Evolutionary conservation across 2,113 vertebrate species (phyloP).

Genomic region (Ophiodon elongatus): DNA sequence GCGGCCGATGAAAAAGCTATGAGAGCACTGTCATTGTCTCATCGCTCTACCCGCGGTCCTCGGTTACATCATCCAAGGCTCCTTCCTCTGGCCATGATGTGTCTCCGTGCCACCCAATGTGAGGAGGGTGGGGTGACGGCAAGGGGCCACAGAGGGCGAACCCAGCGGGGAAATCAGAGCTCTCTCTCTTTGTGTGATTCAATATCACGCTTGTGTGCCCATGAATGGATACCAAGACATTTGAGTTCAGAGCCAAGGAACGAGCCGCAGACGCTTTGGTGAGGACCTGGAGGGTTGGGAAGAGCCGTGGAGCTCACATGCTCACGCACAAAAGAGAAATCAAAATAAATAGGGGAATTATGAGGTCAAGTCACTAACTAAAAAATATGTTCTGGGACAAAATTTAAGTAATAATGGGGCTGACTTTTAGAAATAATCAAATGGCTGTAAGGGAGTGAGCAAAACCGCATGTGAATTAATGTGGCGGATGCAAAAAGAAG

Average conservation of each 20-base stretch:
- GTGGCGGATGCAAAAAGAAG: constrained; percentile 1
- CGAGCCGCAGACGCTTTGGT: constrained; percentile 39
- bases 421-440: constrained; percentile 27
- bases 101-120: constrained; percentile 64
- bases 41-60: neutral
- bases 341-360: neutral
- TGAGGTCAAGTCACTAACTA: constrained; percentile 19
- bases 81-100: constrained; percentile 56
- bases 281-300: constrained; percentile 23
- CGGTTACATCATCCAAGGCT: constrained; percentile 62
- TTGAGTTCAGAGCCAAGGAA: constrained; percentile 66
- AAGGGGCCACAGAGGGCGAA: constrained; percentile 64
- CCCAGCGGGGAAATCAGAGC: constrained; percentile 75
- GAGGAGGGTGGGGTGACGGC: constrained; percentile 29
- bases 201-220: constrained; percentile 78
- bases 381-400: neutral
- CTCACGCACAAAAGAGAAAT: neutral
- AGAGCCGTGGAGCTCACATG: neutral
- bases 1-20: neutral
- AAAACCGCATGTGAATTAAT: neutral
- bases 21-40: constrained; percentile 25
- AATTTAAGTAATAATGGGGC: neutral
- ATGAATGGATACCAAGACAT: constrained; percentile 72
- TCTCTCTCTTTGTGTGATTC: constrained; percentile 76
- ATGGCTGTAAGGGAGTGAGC: neutral